phyloP scores from a whole-genome alignment of 1,140 invertebrate species.

The Atta texana region DNA sequence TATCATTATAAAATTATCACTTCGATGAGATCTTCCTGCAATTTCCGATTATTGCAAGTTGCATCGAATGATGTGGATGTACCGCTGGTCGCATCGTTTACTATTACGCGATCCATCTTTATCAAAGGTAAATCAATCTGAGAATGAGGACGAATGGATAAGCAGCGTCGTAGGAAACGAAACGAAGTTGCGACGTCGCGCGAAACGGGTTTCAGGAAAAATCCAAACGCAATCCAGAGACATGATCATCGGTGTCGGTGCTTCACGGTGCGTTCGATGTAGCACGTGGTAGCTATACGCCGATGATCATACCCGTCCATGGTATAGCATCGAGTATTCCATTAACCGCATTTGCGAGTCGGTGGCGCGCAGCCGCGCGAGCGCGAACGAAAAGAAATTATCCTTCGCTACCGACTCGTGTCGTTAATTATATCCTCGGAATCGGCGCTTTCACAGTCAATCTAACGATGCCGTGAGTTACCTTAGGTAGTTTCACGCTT shows the following conservation, averaged over 20 bases:
- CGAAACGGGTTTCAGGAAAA: slow-evolving; percentile 81
- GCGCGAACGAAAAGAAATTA: slow-evolving; percentile 45
- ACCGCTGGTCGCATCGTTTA: neutral
- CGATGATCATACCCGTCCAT: slow-evolving; percentile 42
- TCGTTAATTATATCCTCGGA: slow-evolving; percentile 45
- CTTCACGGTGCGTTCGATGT: slow-evolving; percentile 32
- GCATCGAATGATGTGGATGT: neutral
- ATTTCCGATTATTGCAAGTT: neutral
- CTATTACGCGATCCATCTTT: slow-evolving; percentile 8
- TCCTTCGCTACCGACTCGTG: slow-evolving; percentile 29
- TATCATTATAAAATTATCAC: slow-evolving; percentile 5
- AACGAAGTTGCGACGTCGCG: slow-evolving; percentile 71
- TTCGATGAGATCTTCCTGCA: slow-evolving; percentile 14
- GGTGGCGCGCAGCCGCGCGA: slow-evolving; percentile 12
- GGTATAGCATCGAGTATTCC: slow-evolving; percentile 56
- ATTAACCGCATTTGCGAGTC: slow-evolving; percentile 69
- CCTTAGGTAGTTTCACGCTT: slow-evolving; percentile 26
- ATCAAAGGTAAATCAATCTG: slow-evolving; percentile 14
- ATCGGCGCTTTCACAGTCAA: slow-evolving; percentile 42
- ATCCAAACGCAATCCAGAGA: slow-evolving; percentile 71
- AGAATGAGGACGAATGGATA: slow-evolving; percentile 74
- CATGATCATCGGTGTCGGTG: slow-evolving; percentile 29
- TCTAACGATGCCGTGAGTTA: slow-evolving; percentile 44
- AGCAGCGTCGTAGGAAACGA: slow-evolving; percentile 67
- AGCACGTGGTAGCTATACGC: slow-evolving; percentile 14